phyloP scores from a whole-genome alignment of 2,888 invertebrate species.

The Phytoseiulus persimilis region DNA sequence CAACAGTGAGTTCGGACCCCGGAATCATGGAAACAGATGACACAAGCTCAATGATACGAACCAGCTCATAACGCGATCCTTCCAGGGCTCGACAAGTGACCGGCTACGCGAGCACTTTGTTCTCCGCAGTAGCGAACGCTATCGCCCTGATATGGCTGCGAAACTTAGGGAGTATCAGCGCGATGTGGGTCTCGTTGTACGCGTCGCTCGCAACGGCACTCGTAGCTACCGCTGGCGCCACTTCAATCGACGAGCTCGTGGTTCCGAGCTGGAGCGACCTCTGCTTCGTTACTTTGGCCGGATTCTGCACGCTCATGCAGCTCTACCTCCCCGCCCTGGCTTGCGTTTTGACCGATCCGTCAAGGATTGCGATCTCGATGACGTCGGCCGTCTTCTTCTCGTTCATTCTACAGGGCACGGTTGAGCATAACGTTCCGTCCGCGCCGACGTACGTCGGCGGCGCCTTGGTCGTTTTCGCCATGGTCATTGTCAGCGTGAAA shows the following conservation, averaged over 20 bases:
- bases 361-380: constrained; percentile 13
- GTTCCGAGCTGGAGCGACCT: background rate
- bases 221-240: background rate
- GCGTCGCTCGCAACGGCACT: background rate
- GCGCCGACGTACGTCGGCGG: background rate
- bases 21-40: too few species aligned
- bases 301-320: constrained; percentile 1
- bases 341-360: background rate
- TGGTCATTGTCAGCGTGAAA: background rate
- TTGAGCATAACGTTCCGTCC: background rate
- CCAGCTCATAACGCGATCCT: background rate
- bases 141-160: constrained; percentile 18
- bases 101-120: constrained; percentile 6
- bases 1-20: background rate
- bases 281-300: background rate
- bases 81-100: background rate
- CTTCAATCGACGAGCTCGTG: background rate
- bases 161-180: constrained; percentile 8
- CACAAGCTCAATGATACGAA: too few species aligned
- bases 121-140: constrained; percentile 16
- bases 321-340: constrained; percentile 16
- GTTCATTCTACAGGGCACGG: background rate
- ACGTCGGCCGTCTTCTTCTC: constrained; percentile 21
- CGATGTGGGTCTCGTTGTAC: constrained; percentile 29
- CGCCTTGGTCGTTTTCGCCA: background rate